Evolutionary conservation across 2,797 vertebrate genomes (phyloP), one percentile per base, ranked within the genome.

Genomic region (Trichosurus vulpecula): DNA sequence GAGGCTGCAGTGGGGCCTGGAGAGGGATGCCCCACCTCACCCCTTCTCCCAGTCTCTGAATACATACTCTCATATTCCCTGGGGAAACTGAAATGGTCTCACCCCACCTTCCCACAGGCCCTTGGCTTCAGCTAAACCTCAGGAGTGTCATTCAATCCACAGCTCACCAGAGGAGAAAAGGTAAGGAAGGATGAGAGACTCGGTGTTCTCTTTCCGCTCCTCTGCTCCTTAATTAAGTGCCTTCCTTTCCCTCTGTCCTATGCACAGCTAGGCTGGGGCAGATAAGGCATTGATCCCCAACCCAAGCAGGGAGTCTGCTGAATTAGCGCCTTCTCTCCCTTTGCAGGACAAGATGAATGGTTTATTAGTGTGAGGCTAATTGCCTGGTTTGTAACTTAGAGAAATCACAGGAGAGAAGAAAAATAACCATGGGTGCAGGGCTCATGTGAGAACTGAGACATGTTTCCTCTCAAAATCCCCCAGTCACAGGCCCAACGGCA

Each of bases 251-350:
- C 61, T 98, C 92, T 96, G 97, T 98, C 96, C 97, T 94, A 97
- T 97, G 95, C 97, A 96, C 96, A 92, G 61, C 97, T 97, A 97
- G 95, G 61, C 97, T 96, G 4, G 30, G 95, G 95, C 97, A 98
- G 98, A 99, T 98, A 98, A 99, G 98, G 97, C 97, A 99, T 98
- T 97, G 99, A 99, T 98, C 97, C 97, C 96, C 97, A 96, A 97
- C 98, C 92, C 93, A 95, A 97, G 97, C 97, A 97, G 94, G 94
- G 90, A 96, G 98, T 96, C 91, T 1, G 94, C 81, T 52, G 98
- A 98, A 98, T 98, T 98, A 98, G 98, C 97, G 98, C 97, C 97
- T 98, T 98, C 96, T 96, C 98, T 98, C 94, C 98, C 98, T 98
- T 96, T 96, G 89, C 97, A 94, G 97, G 97, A 97, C 94, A 97